phyloP scores from a whole-genome alignment of 2,888 invertebrate genomes.

The Caenorhabditis angaria region DNA sequence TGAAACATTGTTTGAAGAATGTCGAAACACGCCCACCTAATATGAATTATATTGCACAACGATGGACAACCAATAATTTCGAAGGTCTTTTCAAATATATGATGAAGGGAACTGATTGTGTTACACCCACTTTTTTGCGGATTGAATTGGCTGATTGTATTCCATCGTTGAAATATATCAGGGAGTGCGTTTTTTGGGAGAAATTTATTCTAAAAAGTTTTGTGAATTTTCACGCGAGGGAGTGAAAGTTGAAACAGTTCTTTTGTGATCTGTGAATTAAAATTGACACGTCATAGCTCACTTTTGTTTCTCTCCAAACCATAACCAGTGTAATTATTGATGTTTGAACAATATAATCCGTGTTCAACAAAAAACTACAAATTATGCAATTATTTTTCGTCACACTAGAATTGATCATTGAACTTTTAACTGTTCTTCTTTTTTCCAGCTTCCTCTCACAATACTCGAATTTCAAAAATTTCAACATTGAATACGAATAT shows the following conservation, averaged over 20 bases:
- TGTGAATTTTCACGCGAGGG: not conserved
- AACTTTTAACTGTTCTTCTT: not conserved
- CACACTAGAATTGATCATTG: not conserved
- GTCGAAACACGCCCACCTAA: conserved; percentile 30
- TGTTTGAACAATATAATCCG: too few relatives aligned
- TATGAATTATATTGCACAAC: conserved; percentile 35
- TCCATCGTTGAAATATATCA: conserved; percentile 17
- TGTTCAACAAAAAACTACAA: too few relatives aligned
- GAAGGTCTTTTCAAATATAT: conserved; percentile 38
- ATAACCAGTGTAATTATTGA: too few relatives aligned
- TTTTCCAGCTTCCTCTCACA: conserved; percentile 17
- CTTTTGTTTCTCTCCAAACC: too few relatives aligned
- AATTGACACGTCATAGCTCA: too few relatives aligned
- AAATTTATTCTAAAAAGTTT: too few relatives aligned
- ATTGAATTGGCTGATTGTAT: conserved; percentile 27
- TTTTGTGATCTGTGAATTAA: too few relatives aligned
- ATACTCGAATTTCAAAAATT: conserved; percentile 24
- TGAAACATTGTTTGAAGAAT: conserved; percentile 37
- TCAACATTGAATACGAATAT: conserved; percentile 21
- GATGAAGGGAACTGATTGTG: conserved; percentile 16
- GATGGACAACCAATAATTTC: conserved; percentile 31
- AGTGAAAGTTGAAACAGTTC: too few relatives aligned
- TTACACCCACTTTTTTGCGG: conserved; percentile 18
- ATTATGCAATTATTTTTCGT: too few relatives aligned
- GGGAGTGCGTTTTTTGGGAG: conserved; percentile 3